Evolutionary conservation across 1,140 invertebrate genomes (phyloP), one percentile per base, ranked within the genome.

Genomic region (Drosophila tristis): DNA sequence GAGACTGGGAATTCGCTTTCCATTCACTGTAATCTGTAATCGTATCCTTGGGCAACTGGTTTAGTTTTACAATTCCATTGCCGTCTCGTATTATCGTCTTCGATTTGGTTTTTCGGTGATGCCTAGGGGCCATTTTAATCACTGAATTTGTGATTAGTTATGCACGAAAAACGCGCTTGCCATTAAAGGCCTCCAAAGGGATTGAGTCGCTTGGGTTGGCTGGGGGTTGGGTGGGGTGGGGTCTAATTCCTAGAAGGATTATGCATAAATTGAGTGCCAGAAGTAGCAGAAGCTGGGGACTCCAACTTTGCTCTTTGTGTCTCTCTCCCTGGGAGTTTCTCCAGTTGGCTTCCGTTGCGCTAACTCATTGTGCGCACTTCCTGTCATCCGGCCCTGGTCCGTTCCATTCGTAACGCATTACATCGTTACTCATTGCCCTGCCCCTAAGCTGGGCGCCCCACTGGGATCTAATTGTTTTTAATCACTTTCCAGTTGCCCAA

Each of bases 331-430:
- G 20, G 66, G 45, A 70, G 53, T 66, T 80, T 65, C 81, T 68
- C 16, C 16, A 80, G 73, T 70, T 57, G 60, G 70, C 78, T 81
- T 86, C 81, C 81, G 82, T 65, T 55, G 57, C 81, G 78, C 75
- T 71, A 86, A 81, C 79, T 86, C 81, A 86, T 86, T 85, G 84
- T 86, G 81, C 81, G 81, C 73, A 80, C 81, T 85, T 85, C 81
- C 81, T 86, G 81, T 66, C 73, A 86, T 86, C 81, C 80, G 81
- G 77, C 42, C 48, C 23, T 58, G 50, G 44, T 20, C 16, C 31
- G 2, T 16, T 20, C 16, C 31, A 3, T 16, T 39, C 47, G 35
- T 43, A 29, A 43, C 62, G 45, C 70, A 78, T 79, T 74, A 74
- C 48, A 48, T 43, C 45, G 53, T 45, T 26, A 62, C 66, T 43